phyloP scores from a whole-genome alignment of 2,113 vertebrate species.

The Varanus komodoensis region DNA sequence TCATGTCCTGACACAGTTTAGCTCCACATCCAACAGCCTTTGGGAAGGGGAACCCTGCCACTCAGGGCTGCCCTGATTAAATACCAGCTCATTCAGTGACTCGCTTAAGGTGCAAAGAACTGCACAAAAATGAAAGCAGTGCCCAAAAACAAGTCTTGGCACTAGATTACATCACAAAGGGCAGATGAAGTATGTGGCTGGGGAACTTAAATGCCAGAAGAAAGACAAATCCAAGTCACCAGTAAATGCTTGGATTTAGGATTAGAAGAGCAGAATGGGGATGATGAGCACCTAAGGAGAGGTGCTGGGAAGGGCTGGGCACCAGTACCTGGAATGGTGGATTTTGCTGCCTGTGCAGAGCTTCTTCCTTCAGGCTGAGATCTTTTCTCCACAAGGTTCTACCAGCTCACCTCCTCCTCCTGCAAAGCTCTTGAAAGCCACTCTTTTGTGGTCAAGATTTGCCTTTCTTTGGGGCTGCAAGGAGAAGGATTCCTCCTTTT shows the following conservation, averaged over 20 bases:
- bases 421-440: not conserved
- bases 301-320: not conserved
- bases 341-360: slow-evolving; percentile 5
- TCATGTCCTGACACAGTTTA: not conserved
- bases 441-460: not conserved
- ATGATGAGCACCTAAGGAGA: not conserved
- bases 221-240: not conserved
- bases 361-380: not conserved
- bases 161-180: not conserved
- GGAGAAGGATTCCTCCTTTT: not conserved
- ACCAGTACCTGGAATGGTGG: not conserved
- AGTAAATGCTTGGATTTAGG: not conserved
- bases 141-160: not conserved
- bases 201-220: not conserved
- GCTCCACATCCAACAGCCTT: too few relatives aligned
- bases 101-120: not conserved
- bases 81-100: too few relatives aligned
- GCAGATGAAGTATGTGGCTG: not conserved
- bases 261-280: not conserved
- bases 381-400: not conserved
- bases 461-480: not conserved
- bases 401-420: not conserved
- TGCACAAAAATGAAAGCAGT: not conserved
- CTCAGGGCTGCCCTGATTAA: not conserved
- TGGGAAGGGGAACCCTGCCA: not conserved